Conservation (phyloP, 2,888 invertebrate species). For the Andrena flavipes region DNA sequence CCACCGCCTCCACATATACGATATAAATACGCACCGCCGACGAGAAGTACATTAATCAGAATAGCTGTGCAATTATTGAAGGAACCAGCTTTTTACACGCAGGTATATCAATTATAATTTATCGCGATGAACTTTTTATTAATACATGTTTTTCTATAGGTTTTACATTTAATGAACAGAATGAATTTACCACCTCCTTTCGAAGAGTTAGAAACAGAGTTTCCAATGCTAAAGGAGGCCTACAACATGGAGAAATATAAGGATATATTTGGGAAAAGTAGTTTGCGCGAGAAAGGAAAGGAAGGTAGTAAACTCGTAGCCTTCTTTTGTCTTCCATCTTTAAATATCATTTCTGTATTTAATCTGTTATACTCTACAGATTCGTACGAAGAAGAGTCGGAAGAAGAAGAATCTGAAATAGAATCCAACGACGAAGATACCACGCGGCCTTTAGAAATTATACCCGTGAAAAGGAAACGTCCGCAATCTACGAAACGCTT, state of each 20-base stretch:
- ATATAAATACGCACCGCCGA: slow-evolving; percentile 93
- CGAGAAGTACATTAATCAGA: slow-evolving; percentile 90
- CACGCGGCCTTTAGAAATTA: slow-evolving; percentile 81
- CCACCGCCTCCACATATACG: slow-evolving; percentile 91
- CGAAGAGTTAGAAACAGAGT: slow-evolving; percentile 85
- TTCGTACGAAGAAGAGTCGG: slow-evolving; percentile 44
- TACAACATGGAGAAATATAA: slow-evolving; percentile 80
- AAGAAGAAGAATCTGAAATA: slow-evolving; percentile 88
- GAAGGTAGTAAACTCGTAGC: slow-evolving; percentile 43
- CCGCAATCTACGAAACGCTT: slow-evolving; percentile 84
- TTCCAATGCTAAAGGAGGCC: slow-evolving; percentile 79
- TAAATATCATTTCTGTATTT: background rate
- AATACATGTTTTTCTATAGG: slow-evolving; percentile 84
- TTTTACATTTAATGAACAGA: slow-evolving; percentile 97
- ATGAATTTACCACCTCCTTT: slow-evolving; percentile 96
- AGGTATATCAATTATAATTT: slow-evolving; percentile 69
- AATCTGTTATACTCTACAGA: slow-evolving; percentile 9
- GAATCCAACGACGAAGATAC: slow-evolving; percentile 87
- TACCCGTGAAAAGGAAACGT: slow-evolving; percentile 85
- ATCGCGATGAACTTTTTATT: slow-evolving; percentile 14
- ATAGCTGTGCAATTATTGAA: slow-evolving; percentile 91
- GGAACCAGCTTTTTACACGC: slow-evolving; percentile 92
- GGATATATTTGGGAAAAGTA: slow-evolving; percentile 76
- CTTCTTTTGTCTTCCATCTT: background rate
- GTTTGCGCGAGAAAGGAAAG: slow-evolving; percentile 72